Base-by-base conservation (phyloP, 2,797 vertebrate species). In the Bradypodion ventrale region DNA sequence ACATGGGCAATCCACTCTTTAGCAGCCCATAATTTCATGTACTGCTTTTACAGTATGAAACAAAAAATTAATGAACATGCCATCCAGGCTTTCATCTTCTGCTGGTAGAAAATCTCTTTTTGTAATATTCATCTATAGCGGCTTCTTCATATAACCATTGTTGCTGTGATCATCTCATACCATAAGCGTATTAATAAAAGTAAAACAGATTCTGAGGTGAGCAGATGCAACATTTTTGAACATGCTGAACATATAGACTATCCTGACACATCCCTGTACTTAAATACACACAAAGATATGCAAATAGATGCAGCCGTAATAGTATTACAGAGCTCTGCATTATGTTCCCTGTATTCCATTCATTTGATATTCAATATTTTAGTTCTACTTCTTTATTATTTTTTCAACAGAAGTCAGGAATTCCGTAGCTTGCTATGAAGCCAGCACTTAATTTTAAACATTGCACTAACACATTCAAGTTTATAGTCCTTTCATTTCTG, bases 401-500 rank as follows among this genome's bases (percentile, higher is more conserved):
- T 27, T n/a, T 8, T 59, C 40, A 81, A 84, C 1, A 37, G 72
- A 3, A 75, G 9, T 78, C 63, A 13, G 52, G 0, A 5, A 83
- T 32, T 85, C 44, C 85, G 81, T 32, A 72, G 83, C 37, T 1
- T 87, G n/a, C 82, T 76, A 16, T 5, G 52, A 49, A 78, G 37
- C 78, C 59, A 78, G 56, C 5, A 6, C 52, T 60, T 82, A 77
- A 80, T n/a, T 85, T 78, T 74, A 1, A 0, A 73, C 56, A 68
- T 59, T 40, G 29, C n/a, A 66, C 0, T 83, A 82, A 74, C 73
- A 46, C 0, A 0, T 85, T 85, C 70, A 92, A 72, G 75, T 32
- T 16, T 80, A 82, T 62, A 84, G 63, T 66, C 49, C 68, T 49
- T 23, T 82, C 25, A 27, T 84, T 85, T 89, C 63, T 80, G 56